Conservation (phyloP, 1,140 invertebrate species). For the Panagrolaimus sp. region DNA sequence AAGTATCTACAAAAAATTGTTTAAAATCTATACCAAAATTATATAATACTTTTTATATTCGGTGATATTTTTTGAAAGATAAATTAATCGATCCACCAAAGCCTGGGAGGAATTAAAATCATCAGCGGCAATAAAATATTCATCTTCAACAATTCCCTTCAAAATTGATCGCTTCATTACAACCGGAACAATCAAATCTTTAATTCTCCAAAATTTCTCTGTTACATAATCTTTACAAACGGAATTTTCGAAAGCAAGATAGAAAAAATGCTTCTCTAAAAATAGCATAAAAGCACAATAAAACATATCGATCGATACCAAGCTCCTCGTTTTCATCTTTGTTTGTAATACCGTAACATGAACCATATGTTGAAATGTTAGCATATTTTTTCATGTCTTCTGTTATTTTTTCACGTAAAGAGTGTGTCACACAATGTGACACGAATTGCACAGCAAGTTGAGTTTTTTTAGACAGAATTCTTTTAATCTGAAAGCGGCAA, state of each 20-base stretch:
- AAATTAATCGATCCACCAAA: conserved; percentile 35
- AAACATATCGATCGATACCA: background rate
- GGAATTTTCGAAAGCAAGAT: conserved; percentile 1
- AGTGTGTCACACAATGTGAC: conserved; percentile 2
- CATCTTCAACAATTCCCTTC: background rate
- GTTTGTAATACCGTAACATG: conserved; percentile 61
- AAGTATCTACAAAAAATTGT: background rate
- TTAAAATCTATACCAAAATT: no score
- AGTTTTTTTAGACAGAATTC: background rate
- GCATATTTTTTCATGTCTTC: conserved; percentile 63
- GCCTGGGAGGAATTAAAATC: conserved; percentile 37
- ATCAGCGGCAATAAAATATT: background rate
- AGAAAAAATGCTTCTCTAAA: background rate
- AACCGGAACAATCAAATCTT: conserved; percentile 3
- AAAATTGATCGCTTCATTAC: background rate
- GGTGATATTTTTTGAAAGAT: no score
- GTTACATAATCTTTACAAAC: conserved; percentile 6
- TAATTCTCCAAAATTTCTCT: background rate
- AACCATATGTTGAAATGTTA: conserved; percentile 69
- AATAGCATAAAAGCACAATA: background rate
- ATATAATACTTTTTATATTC: no score
- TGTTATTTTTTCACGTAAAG: background rate
- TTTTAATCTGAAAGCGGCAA: background rate
- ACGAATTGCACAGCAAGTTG: background rate
- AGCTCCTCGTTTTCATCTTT: background rate